phyloP scores from a whole-genome alignment of 1,140 invertebrate species.

The Rhagoletis zephyria region DNA sequence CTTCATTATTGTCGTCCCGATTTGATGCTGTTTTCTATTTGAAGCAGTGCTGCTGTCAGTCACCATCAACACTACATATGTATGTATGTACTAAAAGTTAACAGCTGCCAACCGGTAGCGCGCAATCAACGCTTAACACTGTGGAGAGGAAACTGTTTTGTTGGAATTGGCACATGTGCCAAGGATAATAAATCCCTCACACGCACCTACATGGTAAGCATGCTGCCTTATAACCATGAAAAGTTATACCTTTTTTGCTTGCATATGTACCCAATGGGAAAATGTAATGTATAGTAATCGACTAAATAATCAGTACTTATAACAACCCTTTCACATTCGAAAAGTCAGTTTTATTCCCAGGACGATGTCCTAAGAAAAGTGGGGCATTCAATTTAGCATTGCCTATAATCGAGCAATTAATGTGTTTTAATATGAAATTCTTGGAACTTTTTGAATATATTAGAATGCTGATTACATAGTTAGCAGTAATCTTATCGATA shows the following conservation, averaged over 20 bases:
- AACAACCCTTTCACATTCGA: too few relatives aligned
- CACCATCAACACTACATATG: not conserved
- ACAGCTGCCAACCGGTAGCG: conserved; percentile 20
- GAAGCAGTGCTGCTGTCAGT: not conserved
- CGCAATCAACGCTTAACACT: conserved; percentile 16
- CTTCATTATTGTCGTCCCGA: conserved; percentile 15
- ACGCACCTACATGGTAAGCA: not conserved
- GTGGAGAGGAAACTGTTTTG: not conserved
- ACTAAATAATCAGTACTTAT: too few relatives aligned
- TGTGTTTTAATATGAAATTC: too few relatives aligned
- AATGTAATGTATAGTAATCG: too few relatives aligned
- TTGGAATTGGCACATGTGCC: conserved; percentile 20
- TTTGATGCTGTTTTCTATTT: conserved; percentile 12
- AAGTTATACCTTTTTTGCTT: not conserved
- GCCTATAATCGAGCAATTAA: too few relatives aligned
- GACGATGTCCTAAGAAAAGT: too few relatives aligned
- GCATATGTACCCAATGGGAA: too few relatives aligned
- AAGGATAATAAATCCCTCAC: conserved; percentile 1
- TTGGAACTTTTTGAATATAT: too few relatives aligned
- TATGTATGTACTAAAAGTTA: not conserved
- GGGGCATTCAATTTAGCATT: too few relatives aligned
- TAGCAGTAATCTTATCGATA: too few relatives aligned
- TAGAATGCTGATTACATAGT: too few relatives aligned
- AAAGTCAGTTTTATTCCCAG: too few relatives aligned
- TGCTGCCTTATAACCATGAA: conserved; percentile 13